These are phyloP conservation scores for Thryonomys swinderianus DNA, from an alignment of 2,113 vertebrate species.

Conservation along the genomic window DNA sequence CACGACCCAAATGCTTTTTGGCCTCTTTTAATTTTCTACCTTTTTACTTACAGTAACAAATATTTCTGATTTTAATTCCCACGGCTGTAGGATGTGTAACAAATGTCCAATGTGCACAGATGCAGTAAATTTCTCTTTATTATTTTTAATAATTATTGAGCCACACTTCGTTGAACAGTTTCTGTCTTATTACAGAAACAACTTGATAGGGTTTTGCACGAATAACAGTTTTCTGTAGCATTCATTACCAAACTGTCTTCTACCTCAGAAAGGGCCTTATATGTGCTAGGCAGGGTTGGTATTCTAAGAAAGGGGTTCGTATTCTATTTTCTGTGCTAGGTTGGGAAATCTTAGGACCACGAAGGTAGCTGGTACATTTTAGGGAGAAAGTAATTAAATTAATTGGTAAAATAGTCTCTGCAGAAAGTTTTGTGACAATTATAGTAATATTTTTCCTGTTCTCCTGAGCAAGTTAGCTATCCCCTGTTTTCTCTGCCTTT, in stretches of 20 bases:
- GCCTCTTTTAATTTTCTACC: constrained; percentile 41
- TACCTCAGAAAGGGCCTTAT: constrained; percentile 33
- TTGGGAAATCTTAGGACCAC: not conserved
- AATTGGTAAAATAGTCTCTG: not conserved
- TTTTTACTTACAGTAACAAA: constrained; percentile 13
- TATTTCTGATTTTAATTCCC: constrained; percentile 48
- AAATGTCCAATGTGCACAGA: constrained; percentile 28
- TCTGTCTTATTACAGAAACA: constrained; percentile 58
- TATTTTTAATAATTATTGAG: constrained; percentile 64
- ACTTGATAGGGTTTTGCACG: constrained; percentile 15
- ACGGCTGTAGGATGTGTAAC: not conserved
- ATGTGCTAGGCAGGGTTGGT: too few species aligned
- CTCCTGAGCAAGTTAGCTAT: not conserved
- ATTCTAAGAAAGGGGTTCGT: not conserved
- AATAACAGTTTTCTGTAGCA: constrained; percentile 51
- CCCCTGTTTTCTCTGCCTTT: not conserved
- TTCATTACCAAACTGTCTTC: constrained; percentile 36
- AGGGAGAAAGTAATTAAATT: constrained; percentile 41
- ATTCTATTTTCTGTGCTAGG: not conserved
- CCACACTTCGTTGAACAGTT: constrained; percentile 50
- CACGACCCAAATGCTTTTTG: constrained; percentile 49
- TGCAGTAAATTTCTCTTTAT: constrained; percentile 40
- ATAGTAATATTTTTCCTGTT: not conserved
- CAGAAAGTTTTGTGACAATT: not conserved
- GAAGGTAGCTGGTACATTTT: not conserved